Percentiles rank a stretch among this genome's conserved stretches.
phyloP scores from a whole-genome alignment of 2,113 vertebrate genomes.

The Regulus satrapa region DNA sequence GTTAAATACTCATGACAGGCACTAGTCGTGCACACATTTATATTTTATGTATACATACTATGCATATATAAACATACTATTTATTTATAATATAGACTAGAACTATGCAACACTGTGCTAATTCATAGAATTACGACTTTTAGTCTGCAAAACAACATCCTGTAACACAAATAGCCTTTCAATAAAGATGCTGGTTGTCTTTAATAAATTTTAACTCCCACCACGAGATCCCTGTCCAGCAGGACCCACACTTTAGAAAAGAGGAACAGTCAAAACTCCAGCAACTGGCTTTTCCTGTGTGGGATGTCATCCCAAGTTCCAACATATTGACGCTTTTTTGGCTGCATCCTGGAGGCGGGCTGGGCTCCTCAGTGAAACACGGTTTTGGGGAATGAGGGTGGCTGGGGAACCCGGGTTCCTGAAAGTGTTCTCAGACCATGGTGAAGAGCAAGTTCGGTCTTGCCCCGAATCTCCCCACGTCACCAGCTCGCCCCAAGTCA shows the following conservation, averaged over 20 bases:
- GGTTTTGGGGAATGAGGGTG: neutral
- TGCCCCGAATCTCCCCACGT: neutral
- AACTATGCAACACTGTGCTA: neutral
- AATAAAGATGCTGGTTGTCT: neutral
- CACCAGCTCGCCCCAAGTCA: neutral
- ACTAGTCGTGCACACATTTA: neutral
- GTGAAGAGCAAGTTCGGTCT: neutral
- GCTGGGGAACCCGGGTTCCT: neutral
- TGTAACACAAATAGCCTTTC: neutral
- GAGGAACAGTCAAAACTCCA: neutral
- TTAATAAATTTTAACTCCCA: neutral
- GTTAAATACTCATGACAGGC: neutral
- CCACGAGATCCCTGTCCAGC: neutral
- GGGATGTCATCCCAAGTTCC: neutral
- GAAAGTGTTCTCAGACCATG: neutral
- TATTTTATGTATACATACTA: neutral
- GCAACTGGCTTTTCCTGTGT: neutral
- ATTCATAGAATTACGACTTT: neutral
- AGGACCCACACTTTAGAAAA: neutral
- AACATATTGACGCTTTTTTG: neutral
- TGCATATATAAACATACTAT: neutral
- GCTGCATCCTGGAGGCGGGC: neutral
- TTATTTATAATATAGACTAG: neutral
- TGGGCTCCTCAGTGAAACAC: rapidly evolving
- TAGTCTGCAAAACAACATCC: neutral